Conservation (phyloP, 2,113 vertebrate species). For the Sinocyclocheilus rhinocerous region DNA sequence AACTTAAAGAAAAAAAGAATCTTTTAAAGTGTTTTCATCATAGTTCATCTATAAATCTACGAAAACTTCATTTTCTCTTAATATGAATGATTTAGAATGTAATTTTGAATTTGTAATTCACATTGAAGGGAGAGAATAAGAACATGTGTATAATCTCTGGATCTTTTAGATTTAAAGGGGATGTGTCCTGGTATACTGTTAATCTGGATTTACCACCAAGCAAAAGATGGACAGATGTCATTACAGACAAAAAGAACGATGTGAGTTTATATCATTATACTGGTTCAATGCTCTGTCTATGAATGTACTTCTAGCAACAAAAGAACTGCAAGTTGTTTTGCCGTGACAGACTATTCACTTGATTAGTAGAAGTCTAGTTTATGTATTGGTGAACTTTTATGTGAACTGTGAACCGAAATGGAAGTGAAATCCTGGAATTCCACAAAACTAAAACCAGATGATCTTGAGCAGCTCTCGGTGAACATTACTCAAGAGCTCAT, state of each 20-base stretch:
- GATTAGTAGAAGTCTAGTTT: background rate
- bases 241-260: constrained; percentile 79
- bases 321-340: too few relatives aligned
- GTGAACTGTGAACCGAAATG: background rate
- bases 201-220: constrained; percentile 86
- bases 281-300: background rate
- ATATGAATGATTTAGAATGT: too few relatives aligned
- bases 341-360: background rate
- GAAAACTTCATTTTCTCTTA: too few relatives aligned
- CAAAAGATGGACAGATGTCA: constrained; percentile 85
- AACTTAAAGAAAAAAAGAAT: too few relatives aligned
- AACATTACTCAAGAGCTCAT: background rate
- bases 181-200: constrained; percentile 81
- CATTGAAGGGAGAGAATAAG: background rate
- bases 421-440: background rate
- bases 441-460: background rate
- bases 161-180: constrained; percentile 80
- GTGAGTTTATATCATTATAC: constrained; percentile 68
- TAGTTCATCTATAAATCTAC: too few relatives aligned
- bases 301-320: background rate
- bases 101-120: too few relatives aligned
- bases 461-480: background rate
- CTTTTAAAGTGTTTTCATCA: too few relatives aligned
- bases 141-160: background rate
- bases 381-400: too few relatives aligned